A percentile compares a stretch with the other conserved stretches of the same genome.
Conservation (phyloP, 2,888 invertebrate species). For the Aethes cnicana region DNA sequence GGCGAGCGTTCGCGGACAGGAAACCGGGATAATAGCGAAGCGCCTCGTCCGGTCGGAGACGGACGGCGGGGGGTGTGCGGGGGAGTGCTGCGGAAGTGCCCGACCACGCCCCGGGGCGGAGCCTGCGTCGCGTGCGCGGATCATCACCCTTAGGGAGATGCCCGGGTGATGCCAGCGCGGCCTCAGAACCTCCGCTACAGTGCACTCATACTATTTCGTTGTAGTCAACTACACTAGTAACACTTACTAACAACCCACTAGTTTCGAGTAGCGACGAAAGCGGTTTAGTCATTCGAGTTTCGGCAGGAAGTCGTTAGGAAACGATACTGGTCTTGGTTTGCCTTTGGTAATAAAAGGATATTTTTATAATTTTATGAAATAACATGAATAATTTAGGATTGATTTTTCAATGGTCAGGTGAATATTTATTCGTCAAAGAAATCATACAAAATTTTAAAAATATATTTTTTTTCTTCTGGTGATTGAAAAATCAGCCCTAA, state of each 20-base stretch:
- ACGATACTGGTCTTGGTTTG: no score
- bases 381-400: no score
- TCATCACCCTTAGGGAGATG: conserved; percentile 40
- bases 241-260: conserved; percentile 1
- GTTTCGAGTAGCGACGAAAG: not conserved
- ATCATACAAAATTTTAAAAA: no score
- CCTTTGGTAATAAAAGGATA: no score
- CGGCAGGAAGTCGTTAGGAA: not conserved
- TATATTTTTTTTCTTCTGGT: no score
- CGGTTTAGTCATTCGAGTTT: not conserved
- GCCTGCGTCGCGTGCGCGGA: conserved; percentile 48
- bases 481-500: no score
- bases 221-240: no score
- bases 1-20: conserved; percentile 79
- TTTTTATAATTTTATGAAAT: no score
- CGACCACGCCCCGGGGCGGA: conserved; percentile 51
- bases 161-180: conserved; percentile 21
- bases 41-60: conserved; percentile 54
- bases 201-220: conserved; percentile 11
- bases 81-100: conserved; percentile 41
- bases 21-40: conserved; percentile 79
- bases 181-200: conserved; percentile 14
- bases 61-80: conserved; percentile 40
- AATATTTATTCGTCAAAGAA: no score
- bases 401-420: no score